Evolutionary conservation across 2,113 vertebrate species (phyloP), one percentile per base, ranked within the genome.

Genomic region (Psittacula cyanocephala): DNA sequence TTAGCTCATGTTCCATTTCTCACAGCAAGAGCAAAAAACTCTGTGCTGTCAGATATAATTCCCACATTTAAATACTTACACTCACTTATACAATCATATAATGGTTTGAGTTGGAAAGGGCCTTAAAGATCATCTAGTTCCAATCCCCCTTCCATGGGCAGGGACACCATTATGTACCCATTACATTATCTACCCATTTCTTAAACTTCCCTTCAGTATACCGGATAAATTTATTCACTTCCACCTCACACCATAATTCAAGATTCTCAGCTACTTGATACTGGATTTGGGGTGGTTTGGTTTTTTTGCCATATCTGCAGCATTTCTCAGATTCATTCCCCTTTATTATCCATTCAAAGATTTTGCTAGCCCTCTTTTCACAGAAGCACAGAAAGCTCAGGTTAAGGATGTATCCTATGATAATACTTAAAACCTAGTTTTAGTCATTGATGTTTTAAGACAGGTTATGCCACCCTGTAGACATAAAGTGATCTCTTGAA

Each of bases 271-370:
- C 11, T 39, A 33, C 29, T 6, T 63, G 47, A 52, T 69, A 17
- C 53, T 59, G 44, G 10, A 5, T 93, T 89, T 6, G 11, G 11
- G 3, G 8, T 46, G 5, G 0, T 28, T 60, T 39, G 3, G 0
- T 3, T 46, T 76, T 52, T 49, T 50, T 18, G 7, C 4, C 23
- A 20, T 46, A 44, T 33, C 8, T 41, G 18, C 60, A 31, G 4
- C 3, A 35, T 59, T 81, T 71, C 28, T 49, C 13, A 31, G 31
- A 10, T 81, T 37, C 11, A 15, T 63, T 82, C 25, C 4, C 5
- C 25, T 79, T 88, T 76, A 27, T 43, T n/a, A 70, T 59, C 13
- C 9, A 13, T 35, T 60, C 8, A 49, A 81, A 77, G 7, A 28
- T 80, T 72, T 79, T 81, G 6, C 76, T 80, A 62, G 7, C 6